Evolutionary conservation across 53 echinoderm and acorn worm genomes (phyloP).

Genomic region (Echinarachnius parma): DNA sequence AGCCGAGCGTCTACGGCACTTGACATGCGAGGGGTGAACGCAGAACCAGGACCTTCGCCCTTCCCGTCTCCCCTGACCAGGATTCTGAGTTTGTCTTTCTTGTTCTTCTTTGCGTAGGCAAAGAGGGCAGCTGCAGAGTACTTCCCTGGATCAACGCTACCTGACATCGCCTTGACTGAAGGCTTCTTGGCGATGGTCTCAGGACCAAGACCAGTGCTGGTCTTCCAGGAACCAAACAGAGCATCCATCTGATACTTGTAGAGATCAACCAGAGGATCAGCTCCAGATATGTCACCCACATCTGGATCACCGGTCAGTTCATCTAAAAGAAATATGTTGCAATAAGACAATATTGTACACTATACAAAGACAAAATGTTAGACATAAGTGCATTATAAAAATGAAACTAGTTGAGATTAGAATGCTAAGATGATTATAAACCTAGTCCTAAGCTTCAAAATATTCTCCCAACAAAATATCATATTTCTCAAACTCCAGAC

Average conservation of each 20-base stretch:
- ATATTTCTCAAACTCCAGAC: neutral
- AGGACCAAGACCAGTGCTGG: constrained; percentile 2
- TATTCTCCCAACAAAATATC: too few species aligned
- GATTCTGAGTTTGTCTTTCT: constrained; percentile 31
- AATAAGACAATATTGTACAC: too few species aligned
- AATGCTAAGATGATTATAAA: too few species aligned
- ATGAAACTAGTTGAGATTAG: too few species aligned
- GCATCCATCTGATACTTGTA: constrained; percentile 45
- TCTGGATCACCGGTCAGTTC: constrained; percentile 40
- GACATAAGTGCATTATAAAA: too few species aligned
- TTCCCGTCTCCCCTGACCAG: constrained; percentile 39
- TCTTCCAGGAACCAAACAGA: constrained; percentile 44
- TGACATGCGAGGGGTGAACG: constrained; percentile 74
- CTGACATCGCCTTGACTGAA: neutral
- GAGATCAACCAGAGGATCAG: constrained; percentile 27
- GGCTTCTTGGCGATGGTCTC: constrained; percentile 21
- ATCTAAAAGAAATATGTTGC: too few species aligned
- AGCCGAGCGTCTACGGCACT: constrained; percentile 93
- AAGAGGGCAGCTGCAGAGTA: constrained; percentile 18
- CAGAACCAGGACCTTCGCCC: constrained; percentile 30
- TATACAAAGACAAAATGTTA: too few species aligned
- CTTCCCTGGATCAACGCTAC: constrained; percentile 34
- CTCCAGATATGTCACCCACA: neutral
- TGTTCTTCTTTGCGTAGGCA: constrained; percentile 37
- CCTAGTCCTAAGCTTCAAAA: too few species aligned